A percentile compares a stretch with the other conserved stretches of the same genome.
These are phyloP conservation scores for Agrotis puta DNA, from an alignment of 2,888 invertebrate genomes.

Conservation along the genomic window DNA sequence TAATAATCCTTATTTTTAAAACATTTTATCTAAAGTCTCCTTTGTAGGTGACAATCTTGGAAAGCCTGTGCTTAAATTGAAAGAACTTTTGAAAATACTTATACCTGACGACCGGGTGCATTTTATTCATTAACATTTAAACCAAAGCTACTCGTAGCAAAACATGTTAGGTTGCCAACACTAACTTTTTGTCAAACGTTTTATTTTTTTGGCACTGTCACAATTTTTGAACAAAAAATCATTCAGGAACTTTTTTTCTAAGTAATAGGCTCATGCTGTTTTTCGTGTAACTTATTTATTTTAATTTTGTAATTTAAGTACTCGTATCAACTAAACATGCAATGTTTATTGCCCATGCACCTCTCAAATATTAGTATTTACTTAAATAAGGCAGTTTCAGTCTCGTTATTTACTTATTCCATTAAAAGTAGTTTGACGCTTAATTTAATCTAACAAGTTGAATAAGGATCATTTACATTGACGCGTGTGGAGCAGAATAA, in stretches of 20 bases:
- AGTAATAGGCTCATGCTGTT: neutral
- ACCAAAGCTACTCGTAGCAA: slow-evolving; percentile 6
- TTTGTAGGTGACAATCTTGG: neutral
- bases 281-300: no score
- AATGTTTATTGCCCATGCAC: neutral
- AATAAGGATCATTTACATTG: slow-evolving; percentile 40
- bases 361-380: slow-evolving; percentile 37
- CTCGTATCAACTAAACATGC: neutral
- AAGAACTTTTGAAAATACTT: neutral
- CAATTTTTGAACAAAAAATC: slow-evolving; percentile 4
- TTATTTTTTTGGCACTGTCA: slow-evolving; percentile 11
- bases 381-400: slow-evolving; percentile 24
- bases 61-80: neutral
- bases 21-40: no score
- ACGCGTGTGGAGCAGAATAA: slow-evolving; percentile 55
- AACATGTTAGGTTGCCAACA: slow-evolving; percentile 43
- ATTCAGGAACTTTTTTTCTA: neutral
- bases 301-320: no score
- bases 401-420: slow-evolving; percentile 32
- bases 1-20: no score
- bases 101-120: neutral
- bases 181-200: slow-evolving; percentile 12
- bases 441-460: slow-evolving; percentile 30
- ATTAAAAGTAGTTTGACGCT: slow-evolving; percentile 33
- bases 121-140: slow-evolving; percentile 14